Percentiles rank a stretch among this genome's conserved stretches.
phyloP scores from a whole-genome alignment of 2,113 vertebrate species.

The Probosciger aterrimus region DNA sequence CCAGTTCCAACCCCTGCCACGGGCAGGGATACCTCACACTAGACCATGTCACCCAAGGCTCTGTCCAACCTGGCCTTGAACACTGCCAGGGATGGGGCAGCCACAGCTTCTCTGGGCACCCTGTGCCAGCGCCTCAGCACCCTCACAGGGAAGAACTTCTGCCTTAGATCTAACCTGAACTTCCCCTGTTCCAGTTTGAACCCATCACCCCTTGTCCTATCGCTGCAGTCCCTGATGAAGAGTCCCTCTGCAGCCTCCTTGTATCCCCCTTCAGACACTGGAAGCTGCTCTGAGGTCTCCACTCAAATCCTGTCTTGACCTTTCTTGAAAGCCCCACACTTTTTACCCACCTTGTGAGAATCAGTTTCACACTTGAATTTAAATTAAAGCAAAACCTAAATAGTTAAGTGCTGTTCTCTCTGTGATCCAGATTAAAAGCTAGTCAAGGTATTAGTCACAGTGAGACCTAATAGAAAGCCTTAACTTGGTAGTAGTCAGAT shows the following conservation, averaged over 20 bases:
- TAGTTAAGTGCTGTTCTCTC: background rate
- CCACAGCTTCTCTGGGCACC: too few species aligned
- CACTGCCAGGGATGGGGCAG: too few species aligned
- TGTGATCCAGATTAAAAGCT: background rate
- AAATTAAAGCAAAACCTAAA: background rate
- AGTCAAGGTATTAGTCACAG: background rate
- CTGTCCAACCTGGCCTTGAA: background rate
- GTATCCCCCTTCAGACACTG: background rate
- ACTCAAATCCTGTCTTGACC: background rate
- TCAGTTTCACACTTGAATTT: background rate
- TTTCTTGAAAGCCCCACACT: background rate
- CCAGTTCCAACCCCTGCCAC: background rate
- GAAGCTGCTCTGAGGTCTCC: background rate
- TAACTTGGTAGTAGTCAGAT: background rate
- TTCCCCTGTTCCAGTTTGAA: background rate
- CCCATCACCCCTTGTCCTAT: background rate
- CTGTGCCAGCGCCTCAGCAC: too few species aligned
- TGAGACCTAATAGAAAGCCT: background rate
- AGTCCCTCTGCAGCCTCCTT: background rate
- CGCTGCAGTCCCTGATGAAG: background rate
- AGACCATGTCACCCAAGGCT: background rate
- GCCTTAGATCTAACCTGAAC: background rate
- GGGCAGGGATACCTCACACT: background rate
- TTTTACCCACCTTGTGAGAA: background rate
- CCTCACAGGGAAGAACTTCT: background rate